Percentiles rank a stretch among this genome's conserved stretches.
phyloP scores from a whole-genome alignment of 2,113 vertebrate species.

The Otolemur garnettii region DNA sequence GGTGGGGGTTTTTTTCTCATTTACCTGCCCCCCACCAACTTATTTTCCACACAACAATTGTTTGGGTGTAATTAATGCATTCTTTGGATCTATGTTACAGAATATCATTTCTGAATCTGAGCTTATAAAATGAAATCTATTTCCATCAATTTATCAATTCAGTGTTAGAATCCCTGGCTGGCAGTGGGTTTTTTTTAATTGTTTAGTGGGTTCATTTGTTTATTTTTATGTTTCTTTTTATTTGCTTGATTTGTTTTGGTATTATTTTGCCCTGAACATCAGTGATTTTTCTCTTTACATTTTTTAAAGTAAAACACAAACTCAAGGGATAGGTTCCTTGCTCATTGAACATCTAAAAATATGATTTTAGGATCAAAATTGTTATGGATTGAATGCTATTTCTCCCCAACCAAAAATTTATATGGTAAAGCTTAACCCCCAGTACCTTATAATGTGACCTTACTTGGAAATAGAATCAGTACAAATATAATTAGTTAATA shows the following conservation, averaged over 20 bases:
- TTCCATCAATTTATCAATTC: not conserved
- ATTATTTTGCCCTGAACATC: too few relatives aligned
- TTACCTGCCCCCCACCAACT: not conserved
- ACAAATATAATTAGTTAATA: not conserved
- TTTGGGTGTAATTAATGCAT: not conserved
- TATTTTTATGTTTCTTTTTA: not conserved
- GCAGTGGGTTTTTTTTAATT: not conserved
- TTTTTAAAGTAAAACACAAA: conserved; percentile 40
- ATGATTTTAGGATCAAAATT: not conserved
- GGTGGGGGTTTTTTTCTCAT: not conserved
- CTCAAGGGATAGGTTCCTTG: not conserved
- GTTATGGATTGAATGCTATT: not conserved
- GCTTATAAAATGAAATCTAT: not conserved
- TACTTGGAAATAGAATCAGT: not conserved
- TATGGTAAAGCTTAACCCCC: not conserved
- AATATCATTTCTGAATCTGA: conserved; percentile 22
- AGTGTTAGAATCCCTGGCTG: not conserved
- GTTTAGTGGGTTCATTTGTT: not conserved
- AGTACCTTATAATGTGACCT: not conserved
- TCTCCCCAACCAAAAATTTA: not conserved
- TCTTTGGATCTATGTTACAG: not conserved
- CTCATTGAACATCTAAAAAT: not conserved
- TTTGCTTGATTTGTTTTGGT: too few relatives aligned
- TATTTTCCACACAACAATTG: not conserved
- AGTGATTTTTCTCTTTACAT: not conserved